phyloP scores from a whole-genome alignment of 1,140 invertebrate genomes.

The Trichoplusia ni region DNA sequence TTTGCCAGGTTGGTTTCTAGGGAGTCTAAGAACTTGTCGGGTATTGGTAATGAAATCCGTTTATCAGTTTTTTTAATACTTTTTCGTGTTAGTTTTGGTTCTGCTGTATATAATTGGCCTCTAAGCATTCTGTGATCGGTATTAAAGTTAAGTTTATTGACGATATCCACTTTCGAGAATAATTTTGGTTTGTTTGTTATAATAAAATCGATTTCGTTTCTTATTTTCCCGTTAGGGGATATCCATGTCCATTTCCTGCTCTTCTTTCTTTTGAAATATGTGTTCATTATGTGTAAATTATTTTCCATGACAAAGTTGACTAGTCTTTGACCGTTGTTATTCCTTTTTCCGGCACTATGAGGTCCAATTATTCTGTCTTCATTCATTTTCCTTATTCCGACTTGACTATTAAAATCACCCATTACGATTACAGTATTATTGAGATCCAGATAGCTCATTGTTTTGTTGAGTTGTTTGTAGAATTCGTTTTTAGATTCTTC shows the following conservation, averaged over 20 bases:
- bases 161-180: constrained; percentile 42
- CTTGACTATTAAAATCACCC: constrained; percentile 23
- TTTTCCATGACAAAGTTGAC: constrained; percentile 27
- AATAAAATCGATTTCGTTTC: constrained; percentile 54
- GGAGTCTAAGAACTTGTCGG: constrained; percentile 26
- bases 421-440: constrained; percentile 26
- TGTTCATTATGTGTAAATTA: constrained; percentile 44
- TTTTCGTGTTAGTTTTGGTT: constrained; percentile 39
- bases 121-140: constrained; percentile 49
- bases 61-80: constrained; percentile 27
- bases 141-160: constrained; percentile 46
- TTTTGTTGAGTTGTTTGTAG: constrained; percentile 10
- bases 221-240: constrained; percentile 41
- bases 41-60: constrained; percentile 24
- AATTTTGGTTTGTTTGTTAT: constrained; percentile 47
- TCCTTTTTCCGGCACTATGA: neutral
- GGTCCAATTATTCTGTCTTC: constrained; percentile 28
- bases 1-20: constrained; percentile 21
- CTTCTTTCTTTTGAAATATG: constrained; percentile 39
- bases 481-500: constrained; percentile 21
- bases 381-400: neutral
- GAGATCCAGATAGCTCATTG: neutral
- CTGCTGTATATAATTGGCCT: constrained; percentile 30
- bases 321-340: constrained; percentile 29
- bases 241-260: constrained; percentile 49